Evolutionary conservation across 2,113 vertebrate genomes (phyloP).

Genomic region (Heptranchias perlo): DNA sequence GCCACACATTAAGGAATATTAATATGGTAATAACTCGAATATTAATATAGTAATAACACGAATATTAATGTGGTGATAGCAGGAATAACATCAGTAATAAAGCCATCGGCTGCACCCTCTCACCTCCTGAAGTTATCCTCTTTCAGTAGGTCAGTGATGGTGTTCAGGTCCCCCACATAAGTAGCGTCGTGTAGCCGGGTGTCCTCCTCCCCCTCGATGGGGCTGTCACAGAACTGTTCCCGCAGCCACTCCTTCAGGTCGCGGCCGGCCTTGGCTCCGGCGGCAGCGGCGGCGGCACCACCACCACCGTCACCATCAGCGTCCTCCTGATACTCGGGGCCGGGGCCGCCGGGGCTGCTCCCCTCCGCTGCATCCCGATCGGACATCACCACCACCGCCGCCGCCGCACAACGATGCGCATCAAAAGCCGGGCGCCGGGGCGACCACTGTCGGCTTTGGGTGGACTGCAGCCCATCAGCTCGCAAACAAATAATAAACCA

Average conservation of each 20-base stretch:
- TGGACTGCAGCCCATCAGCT: neutral
- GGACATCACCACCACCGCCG: neutral
- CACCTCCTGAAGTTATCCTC: conserved; percentile 80
- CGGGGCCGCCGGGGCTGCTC: neutral
- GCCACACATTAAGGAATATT: neutral
- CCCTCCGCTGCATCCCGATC: neutral
- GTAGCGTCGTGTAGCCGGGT: conserved; percentile 82
- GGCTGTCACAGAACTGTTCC: conserved; percentile 87
- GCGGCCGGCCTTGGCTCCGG: conserved; percentile 62
- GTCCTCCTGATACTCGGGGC: neutral
- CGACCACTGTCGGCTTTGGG: no score
- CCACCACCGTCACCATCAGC: neutral
- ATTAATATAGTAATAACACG: neutral
- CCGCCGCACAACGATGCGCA: no score
- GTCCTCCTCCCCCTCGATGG: conserved; percentile 77
- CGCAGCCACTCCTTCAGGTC: conserved; percentile 88
- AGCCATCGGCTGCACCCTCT: conserved; percentile 31
- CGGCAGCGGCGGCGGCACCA: accelerated
- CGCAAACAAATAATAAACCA: no score
- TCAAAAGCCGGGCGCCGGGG: no score
- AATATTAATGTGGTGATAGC: neutral
- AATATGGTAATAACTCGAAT: no score
- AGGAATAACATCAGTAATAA: neutral
- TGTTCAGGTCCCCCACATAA: conserved; percentile 81
- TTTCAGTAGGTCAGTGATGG: conserved; percentile 70